phyloP scores from a whole-genome alignment of 2,888 invertebrate species.

The Pardosa pseudoannulata region DNA sequence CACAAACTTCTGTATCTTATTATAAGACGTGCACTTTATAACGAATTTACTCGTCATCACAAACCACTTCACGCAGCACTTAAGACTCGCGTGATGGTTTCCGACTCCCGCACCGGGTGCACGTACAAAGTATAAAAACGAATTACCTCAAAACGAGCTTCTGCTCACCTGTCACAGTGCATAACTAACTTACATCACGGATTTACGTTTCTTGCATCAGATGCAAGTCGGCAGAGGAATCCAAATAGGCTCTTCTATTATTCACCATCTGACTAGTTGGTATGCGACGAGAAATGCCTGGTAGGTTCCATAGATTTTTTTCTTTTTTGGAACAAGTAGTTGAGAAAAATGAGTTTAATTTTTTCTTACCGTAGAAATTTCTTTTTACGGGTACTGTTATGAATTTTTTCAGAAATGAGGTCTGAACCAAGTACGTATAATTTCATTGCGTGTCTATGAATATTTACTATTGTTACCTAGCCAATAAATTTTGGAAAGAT shows the following conservation, averaged over 20 bases:
- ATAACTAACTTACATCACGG: slow-evolving; percentile 65
- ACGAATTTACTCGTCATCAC: neutral
- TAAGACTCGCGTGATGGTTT: neutral
- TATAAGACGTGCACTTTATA: neutral
- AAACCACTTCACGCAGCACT: neutral
- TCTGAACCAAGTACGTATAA: too few relatives aligned
- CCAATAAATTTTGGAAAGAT: too few relatives aligned
- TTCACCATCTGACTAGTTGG: neutral
- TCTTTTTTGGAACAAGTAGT: neutral
- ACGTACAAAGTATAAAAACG: slow-evolving; percentile 41
- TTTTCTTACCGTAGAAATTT: too few relatives aligned
- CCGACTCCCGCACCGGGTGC: neutral
- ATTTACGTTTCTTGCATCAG: slow-evolving; percentile 52
- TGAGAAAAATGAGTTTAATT: neutral
- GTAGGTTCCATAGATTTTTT: too few relatives aligned
- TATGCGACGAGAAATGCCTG: neutral
- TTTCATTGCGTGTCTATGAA: too few relatives aligned
- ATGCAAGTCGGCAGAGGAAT: neutral
- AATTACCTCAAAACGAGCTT: slow-evolving; percentile 38
- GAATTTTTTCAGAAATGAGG: too few relatives aligned
- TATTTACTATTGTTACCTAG: too few relatives aligned
- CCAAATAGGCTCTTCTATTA: slow-evolving; percentile 22
- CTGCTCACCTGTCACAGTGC: slow-evolving; percentile 23
- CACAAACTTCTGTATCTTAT: neutral
- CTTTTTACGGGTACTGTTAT: too few relatives aligned